phyloP scores from a whole-genome alignment of 2,888 invertebrate species.

The Nezara viridula region DNA sequence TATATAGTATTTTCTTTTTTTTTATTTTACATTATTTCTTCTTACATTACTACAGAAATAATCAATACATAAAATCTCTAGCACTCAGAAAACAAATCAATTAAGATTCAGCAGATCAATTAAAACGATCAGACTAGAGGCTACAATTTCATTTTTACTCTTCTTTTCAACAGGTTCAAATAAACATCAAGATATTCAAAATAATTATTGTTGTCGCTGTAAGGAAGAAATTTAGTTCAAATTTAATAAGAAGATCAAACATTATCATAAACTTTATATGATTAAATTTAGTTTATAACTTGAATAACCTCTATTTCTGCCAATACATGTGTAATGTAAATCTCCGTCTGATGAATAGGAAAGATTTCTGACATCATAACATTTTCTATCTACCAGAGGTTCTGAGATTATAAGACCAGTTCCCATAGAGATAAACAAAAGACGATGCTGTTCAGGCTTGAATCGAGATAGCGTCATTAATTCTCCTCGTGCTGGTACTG shows the following conservation, averaged over 20 bases:
- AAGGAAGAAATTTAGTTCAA: neutral
- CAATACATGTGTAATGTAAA: conserved; percentile 70
- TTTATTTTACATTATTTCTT: too few relatives aligned
- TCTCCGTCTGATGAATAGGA: conserved; percentile 71
- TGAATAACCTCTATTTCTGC: neutral
- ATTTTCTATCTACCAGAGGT: conserved; percentile 74
- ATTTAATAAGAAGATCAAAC: neutral
- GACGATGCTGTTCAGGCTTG: conserved; percentile 68
- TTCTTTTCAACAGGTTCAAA: too few relatives aligned
- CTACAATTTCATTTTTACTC: too few relatives aligned
- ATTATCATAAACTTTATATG: neutral
- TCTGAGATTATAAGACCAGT: conserved; percentile 78
- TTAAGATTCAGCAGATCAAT: too few relatives aligned
- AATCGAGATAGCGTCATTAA: conserved; percentile 61
- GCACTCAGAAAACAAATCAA: too few relatives aligned
- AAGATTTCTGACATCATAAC: conserved; percentile 74
- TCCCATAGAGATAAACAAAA: conserved; percentile 80
- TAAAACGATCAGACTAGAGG: too few relatives aligned
- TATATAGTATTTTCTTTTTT: too few relatives aligned
- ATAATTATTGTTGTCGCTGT: neutral
- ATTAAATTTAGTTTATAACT: neutral
- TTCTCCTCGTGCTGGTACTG: conserved; percentile 60
- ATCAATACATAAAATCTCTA: too few relatives aligned
- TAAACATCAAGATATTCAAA: neutral
- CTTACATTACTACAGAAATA: too few relatives aligned